A percentile compares a stretch with the other conserved stretches of the same genome.
Evolutionary conservation across 2,888 invertebrate species (phyloP).

Genomic region (Trichogramma dendrolimi): DNA sequence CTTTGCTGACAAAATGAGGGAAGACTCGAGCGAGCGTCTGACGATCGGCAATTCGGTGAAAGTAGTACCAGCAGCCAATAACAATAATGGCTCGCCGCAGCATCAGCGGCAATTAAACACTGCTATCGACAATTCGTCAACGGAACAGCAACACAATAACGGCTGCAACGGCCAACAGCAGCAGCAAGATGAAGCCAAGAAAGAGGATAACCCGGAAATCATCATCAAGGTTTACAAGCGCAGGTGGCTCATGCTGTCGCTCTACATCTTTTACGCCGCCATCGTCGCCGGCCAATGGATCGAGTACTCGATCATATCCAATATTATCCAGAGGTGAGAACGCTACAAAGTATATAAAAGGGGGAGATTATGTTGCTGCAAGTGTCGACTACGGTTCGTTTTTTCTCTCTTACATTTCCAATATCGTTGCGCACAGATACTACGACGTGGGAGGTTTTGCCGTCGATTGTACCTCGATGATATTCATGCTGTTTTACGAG

Average conservation of each 20-base stretch:
- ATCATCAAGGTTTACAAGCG: conserved; percentile 21
- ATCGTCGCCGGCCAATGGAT: conserved; percentile 66
- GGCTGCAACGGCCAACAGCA: not conserved
- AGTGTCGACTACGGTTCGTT: no score
- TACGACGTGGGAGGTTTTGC: conserved; percentile 50
- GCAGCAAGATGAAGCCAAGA: not conserved
- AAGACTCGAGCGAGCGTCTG: no score
- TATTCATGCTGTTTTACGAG: conserved; percentile 65
- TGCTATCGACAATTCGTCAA: no score
- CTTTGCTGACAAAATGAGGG: no score
- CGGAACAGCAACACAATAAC: no score
- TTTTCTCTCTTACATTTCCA: not conserved
- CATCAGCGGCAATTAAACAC: no score
- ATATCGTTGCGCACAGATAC: conserved; percentile 36
- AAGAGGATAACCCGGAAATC: not conserved
- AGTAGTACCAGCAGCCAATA: no score
- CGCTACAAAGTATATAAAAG: no score
- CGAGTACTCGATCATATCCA: conserved; percentile 62
- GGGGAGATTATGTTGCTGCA: no score
- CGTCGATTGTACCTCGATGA: conserved; percentile 66
- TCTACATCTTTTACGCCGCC: conserved; percentile 47
- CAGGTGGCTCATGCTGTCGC: conserved; percentile 29
- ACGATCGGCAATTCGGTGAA: no score
- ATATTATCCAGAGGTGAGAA: conserved; percentile 52
- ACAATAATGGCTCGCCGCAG: no score